A percentile compares a stretch with the other conserved stretches of the same genome.
Conservation (phyloP, 2,888 invertebrate species). For the Coecobrya sp. region DNA sequence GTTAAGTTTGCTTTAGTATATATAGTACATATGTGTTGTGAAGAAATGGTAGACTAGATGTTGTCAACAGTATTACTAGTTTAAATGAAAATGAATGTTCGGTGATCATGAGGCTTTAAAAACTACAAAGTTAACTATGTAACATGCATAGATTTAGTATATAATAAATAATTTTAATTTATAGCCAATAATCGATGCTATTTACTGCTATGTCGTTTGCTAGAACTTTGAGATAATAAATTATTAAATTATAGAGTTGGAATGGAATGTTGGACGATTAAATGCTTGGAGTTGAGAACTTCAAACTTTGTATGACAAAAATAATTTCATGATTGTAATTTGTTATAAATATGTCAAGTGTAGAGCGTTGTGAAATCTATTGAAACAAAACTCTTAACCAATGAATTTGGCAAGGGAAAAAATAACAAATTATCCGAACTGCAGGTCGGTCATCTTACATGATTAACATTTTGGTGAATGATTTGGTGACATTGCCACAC, state of each 20-base stretch:
- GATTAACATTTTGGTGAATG: not conserved
- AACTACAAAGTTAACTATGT: not conserved
- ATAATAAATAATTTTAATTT: not conserved
- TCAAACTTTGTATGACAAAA: too few relatives aligned
- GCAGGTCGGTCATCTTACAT: not conserved
- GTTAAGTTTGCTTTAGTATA: not conserved
- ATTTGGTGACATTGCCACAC: not conserved
- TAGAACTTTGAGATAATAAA: not conserved
- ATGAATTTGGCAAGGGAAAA: not conserved
- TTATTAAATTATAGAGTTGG: constrained; percentile 2
- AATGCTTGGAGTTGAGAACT: not conserved
- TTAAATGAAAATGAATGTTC: not conserved
- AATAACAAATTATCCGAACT: not conserved
- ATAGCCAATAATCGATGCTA: not conserved
- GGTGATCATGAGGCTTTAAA: constrained; percentile 42
- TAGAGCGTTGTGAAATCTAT: too few relatives aligned
- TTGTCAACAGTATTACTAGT: constrained; percentile 31
- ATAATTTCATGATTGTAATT: too few relatives aligned
- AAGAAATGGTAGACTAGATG: not conserved
- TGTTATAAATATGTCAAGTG: too few relatives aligned
- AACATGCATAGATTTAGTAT: not conserved
- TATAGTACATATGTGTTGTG: not conserved
- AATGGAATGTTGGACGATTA: not conserved
- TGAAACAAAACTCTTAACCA: not conserved
- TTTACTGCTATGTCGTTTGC: not conserved